Evolutionary conservation across 2,888 invertebrate genomes (phyloP).

Genomic region (Pharmacophagus antenor): DNA sequence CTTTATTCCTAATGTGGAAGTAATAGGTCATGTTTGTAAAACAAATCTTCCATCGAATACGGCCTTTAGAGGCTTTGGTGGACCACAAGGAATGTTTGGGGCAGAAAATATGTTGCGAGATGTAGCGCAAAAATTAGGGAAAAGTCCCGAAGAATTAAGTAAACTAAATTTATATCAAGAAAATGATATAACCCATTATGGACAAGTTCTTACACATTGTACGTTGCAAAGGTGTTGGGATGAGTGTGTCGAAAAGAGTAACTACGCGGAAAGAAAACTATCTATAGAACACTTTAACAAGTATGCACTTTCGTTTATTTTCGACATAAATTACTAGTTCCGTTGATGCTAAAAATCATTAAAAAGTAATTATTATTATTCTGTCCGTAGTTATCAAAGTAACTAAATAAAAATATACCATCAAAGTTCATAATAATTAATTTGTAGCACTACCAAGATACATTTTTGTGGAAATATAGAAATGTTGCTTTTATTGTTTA

Average conservation of each 20-base stretch:
- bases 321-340: too few species aligned
- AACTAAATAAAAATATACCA: too few species aligned
- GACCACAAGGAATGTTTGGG: constrained; percentile 94
- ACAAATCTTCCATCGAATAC: constrained; percentile 96
- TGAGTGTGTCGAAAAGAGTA: constrained; percentile 86
- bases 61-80: constrained; percentile 96
- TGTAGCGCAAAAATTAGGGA: constrained; percentile 85
- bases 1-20: constrained; percentile 86
- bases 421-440: too few species aligned
- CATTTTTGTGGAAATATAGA: too few species aligned
- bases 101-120: constrained; percentile 89
- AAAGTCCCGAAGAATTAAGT: constrained; percentile 83
- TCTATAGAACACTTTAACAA: constrained; percentile 86
- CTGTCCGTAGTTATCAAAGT: too few species aligned
- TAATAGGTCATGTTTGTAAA: constrained; percentile 88
- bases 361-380: too few species aligned
- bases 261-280: constrained; percentile 80
- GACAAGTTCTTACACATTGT: constrained; percentile 86
- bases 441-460: too few species aligned
- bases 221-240: constrained; percentile 89
- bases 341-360: too few species aligned
- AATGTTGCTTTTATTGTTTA: too few species aligned
- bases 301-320: constrained; percentile 59
- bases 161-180: constrained; percentile 89
- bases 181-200: constrained; percentile 89